These are phyloP conservation scores for Amblyopsis rosae DNA, from an alignment of 2,113 vertebrate genomes.

Conservation along the genomic window DNA sequence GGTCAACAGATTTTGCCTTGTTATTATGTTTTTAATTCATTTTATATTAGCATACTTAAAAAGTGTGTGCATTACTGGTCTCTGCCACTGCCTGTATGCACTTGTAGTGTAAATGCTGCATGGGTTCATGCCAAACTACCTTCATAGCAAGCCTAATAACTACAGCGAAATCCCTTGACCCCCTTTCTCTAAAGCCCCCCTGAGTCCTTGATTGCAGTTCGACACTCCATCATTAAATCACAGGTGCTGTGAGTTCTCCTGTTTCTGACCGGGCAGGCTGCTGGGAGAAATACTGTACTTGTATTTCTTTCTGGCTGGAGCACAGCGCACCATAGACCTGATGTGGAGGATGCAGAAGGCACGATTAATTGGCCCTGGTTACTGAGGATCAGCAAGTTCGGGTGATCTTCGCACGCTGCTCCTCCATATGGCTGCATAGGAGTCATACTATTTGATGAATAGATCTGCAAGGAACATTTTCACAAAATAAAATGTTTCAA, in stretches of 20 bases:
- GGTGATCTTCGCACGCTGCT: slow-evolving; percentile 91
- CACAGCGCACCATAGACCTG: slow-evolving; percentile 69
- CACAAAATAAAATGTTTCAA: slow-evolving; percentile 13
- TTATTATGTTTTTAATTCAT: too few relatives aligned
- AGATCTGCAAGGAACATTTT: slow-evolving; percentile 45
- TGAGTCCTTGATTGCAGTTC: slow-evolving; percentile 86
- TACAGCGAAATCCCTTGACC: slow-evolving; percentile 23
- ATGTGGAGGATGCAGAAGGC: slow-evolving; percentile 89
- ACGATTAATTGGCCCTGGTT: slow-evolving; percentile 97
- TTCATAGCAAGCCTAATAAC: not conserved
- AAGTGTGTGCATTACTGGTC: too few relatives aligned
- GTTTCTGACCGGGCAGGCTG: slow-evolving; percentile 86
- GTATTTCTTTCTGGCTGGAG: slow-evolving; percentile 81
- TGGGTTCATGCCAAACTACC: not conserved
- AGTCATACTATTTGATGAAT: slow-evolving; percentile 96
- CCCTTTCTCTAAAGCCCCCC: slow-evolving; percentile 79
- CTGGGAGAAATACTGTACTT: slow-evolving; percentile 87
- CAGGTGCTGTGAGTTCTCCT: slow-evolving; percentile 84
- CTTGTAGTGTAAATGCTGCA: too few relatives aligned
- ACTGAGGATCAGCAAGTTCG: slow-evolving; percentile 97
- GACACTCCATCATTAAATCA: slow-evolving; percentile 91
- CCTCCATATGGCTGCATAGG: slow-evolving; percentile 95
- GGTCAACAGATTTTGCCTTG: not conserved
- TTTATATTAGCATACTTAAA: too few relatives aligned
- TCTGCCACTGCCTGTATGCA: too few relatives aligned